Evolutionary conservation across 2,888 invertebrate species (phyloP), one percentile per base, ranked within the genome.

Genomic region (Harpalus rufipes): DNA sequence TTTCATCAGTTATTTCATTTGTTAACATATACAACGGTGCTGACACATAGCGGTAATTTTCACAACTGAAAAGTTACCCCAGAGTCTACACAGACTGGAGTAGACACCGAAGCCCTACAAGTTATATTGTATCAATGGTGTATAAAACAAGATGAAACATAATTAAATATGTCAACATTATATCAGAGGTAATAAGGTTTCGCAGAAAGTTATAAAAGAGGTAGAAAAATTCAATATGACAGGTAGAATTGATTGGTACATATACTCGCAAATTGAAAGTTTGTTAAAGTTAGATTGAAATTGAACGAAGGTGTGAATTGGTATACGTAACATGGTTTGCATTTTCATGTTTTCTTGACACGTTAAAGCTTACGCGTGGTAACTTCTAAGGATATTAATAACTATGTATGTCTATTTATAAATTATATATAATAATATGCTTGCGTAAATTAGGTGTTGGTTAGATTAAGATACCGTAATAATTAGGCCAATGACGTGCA

Each of bases 131-230:
- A 32, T 32, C 32, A 32, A 12, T 63, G 63, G 8, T 61, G 61
- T 32, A 32, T 32, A 32, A 32, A 32, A 32, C 32, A 32, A 32
- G 5, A 32, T 32, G 6, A 32, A 32, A 32, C 63, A 25, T 25
- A 63, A 63, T 63, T 63, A 63, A 63, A 63, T 63, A 63, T 63
- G 63, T 63, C 25, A 25, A 63, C 63, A 25, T 12, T 63, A 6
- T 18, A 12, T 63, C 63, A 12, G 10, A 2, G 25, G 21, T 25
- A 25, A 7, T 63, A 25, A 25, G 63, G 63, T 18, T 25, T 63
- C 63, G 7, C 7, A 12, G 25, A 59, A 56, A 59, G 59, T 59
- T 59, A 18, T 14, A 2, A 14, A 59, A 59, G 18, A 59, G n/a
- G 56, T 56, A 59, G 7, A 3, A 32, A 32, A 4, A 6, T 32